Percentiles rank a stretch among this genome's conserved stretches.
phyloP scores from a whole-genome alignment of 2,113 vertebrate species.

The Fregetta grallaria region DNA sequence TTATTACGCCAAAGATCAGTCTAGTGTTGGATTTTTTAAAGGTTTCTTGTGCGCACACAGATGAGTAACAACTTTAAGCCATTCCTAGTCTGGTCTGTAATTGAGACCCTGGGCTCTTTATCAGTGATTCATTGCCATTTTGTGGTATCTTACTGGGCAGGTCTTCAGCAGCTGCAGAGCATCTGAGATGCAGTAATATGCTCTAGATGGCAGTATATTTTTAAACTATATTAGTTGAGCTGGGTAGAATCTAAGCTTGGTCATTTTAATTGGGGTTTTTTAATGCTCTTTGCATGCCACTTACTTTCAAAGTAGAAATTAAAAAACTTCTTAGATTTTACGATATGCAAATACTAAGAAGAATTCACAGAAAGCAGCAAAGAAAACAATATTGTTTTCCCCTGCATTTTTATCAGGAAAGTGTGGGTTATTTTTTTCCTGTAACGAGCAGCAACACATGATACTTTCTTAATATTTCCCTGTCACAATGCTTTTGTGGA shows the following conservation, averaged over 20 bases:
- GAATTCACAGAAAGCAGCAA: background rate
- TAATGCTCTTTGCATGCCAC: background rate
- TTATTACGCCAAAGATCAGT: background rate
- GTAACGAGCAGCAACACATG: background rate
- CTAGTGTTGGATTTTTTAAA: background rate
- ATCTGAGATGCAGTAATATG: background rate
- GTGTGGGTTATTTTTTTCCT: background rate
- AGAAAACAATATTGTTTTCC: background rate
- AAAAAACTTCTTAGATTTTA: background rate
- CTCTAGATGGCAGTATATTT: slow-evolving; percentile 53
- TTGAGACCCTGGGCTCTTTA: background rate
- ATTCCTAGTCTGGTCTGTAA: background rate
- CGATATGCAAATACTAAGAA: background rate
- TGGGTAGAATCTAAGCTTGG: background rate
- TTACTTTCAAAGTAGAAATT: background rate
- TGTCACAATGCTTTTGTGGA: background rate
- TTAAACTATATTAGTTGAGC: background rate
- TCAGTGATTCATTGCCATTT: background rate
- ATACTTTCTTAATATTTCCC: background rate
- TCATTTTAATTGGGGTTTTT: background rate
- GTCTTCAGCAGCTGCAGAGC: background rate
- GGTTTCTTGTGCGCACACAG: background rate
- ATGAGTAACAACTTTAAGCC: background rate
- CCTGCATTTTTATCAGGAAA: background rate
- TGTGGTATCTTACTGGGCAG: background rate